Evolutionary conservation across 2,888 invertebrate genomes (phyloP).

Genomic region (Himalopsyche tibetana): DNA sequence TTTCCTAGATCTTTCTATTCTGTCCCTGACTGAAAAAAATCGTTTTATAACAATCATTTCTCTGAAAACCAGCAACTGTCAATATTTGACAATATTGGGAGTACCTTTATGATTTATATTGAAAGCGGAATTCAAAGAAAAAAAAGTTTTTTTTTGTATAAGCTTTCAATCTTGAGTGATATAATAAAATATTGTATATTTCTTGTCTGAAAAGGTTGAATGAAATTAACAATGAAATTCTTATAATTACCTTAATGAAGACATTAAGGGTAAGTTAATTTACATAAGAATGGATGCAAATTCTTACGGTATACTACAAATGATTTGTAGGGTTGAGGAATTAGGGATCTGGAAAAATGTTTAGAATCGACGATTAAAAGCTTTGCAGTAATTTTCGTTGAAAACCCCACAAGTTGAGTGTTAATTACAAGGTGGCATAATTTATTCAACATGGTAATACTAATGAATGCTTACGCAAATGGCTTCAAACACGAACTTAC

Average conservation of each 20-base stretch:
- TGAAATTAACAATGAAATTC: neutral
- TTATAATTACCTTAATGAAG: neutral
- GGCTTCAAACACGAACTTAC: conserved; percentile 37
- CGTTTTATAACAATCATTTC: no score
- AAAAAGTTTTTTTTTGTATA: no score
- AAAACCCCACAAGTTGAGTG: conserved; percentile 13
- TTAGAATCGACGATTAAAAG: conserved; percentile 34
- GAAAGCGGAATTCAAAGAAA: no score
- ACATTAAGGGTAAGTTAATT: neutral
- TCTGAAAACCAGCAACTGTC: no score
- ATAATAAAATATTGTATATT: no score
- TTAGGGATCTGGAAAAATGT: neutral
- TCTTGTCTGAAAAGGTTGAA: no score
- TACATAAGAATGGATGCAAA: neutral
- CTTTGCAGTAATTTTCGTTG: neutral
- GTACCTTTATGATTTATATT: no score
- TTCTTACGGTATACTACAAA: neutral
- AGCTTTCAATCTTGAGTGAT: no score
- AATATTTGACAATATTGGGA: no score
- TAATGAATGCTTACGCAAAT: conserved; percentile 23
- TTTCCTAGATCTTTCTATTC: no score
- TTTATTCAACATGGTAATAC: conserved; percentile 4
- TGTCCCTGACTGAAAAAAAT: no score
- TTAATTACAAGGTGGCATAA: conserved; percentile 11
- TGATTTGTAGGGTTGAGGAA: neutral